These are phyloP conservation scores for Hirundo rustica DNA, from an alignment of 2,797 vertebrate species.

Conservation along the genomic window DNA sequence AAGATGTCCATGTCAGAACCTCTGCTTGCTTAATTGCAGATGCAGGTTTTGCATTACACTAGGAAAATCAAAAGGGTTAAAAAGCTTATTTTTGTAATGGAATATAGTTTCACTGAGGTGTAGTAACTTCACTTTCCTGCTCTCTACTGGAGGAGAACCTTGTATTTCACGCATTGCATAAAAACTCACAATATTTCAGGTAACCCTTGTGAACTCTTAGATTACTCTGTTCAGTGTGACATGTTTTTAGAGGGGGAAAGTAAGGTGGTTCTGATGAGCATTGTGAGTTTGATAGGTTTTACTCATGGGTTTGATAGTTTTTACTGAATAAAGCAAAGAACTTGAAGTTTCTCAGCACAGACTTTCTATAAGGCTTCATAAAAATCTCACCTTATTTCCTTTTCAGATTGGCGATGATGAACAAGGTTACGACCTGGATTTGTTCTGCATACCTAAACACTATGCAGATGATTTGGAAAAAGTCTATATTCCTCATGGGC, in stretches of 20 bases:
- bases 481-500: constrained; percentile 97
- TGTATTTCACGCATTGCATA: neutral
- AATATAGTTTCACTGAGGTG: neutral
- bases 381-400: constrained; percentile 48
- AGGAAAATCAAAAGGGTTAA: neutral
- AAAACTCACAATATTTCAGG: neutral
- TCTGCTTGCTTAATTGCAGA: neutral
- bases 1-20: neutral
- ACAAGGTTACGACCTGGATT: constrained; percentile 94
- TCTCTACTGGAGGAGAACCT: fast-evolving
- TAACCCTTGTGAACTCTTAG: neutral
- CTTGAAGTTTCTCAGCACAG: neutral
- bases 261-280: neutral
- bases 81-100: neutral
- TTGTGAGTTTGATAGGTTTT: neutral
- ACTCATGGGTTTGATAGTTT: neutral
- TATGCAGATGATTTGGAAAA: constrained; percentile 91
- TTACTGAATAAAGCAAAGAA: neutral
- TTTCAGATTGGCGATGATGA: constrained; percentile 95
- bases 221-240: neutral
- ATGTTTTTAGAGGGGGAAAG: neutral
- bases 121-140: neutral
- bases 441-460: constrained; percentile 98
- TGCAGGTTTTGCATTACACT: neutral
- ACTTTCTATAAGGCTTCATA: neutral